phyloP scores from a whole-genome alignment of 1,140 invertebrate species.

The Bacillus rossius region DNA sequence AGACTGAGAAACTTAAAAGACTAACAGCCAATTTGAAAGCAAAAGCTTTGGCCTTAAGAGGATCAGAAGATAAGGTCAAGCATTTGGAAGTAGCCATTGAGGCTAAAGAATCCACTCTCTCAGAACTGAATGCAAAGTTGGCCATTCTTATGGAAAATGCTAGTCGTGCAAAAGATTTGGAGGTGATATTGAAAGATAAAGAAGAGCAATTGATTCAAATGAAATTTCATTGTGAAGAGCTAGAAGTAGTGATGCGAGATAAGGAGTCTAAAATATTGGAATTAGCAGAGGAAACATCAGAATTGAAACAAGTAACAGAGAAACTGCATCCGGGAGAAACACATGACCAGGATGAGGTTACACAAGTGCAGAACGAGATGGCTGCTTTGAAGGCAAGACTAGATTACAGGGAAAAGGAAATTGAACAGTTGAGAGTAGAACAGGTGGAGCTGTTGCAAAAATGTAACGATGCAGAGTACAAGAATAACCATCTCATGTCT shows the following conservation, averaged over 20 bases:
- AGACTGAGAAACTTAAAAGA: conserved; percentile 66
- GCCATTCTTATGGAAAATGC: conserved; percentile 32
- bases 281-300: neutral
- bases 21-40: conserved; percentile 68
- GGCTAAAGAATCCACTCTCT: neutral
- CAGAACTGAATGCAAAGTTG: conserved; percentile 15
- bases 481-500: conserved; percentile 14
- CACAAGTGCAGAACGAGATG: too few species aligned
- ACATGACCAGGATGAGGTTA: too few species aligned
- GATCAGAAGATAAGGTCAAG: conserved; percentile 49
- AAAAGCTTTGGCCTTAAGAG: conserved; percentile 54
- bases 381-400: too few species aligned
- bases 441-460: too few species aligned
- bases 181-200: neutral
- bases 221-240: neutral
- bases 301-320: too few species aligned
- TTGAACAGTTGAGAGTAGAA: too few species aligned
- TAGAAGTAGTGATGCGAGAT: neutral
- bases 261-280: neutral
- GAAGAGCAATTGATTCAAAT: neutral
- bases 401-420: too few species aligned
- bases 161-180: too few species aligned
- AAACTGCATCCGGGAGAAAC: too few species aligned
- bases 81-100: conserved; percentile 4
- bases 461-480: too few species aligned